These are phyloP conservation scores for Drosophila eugracilis DNA, from an alignment of 1,140 invertebrate species.

Conservation along the genomic window DNA sequence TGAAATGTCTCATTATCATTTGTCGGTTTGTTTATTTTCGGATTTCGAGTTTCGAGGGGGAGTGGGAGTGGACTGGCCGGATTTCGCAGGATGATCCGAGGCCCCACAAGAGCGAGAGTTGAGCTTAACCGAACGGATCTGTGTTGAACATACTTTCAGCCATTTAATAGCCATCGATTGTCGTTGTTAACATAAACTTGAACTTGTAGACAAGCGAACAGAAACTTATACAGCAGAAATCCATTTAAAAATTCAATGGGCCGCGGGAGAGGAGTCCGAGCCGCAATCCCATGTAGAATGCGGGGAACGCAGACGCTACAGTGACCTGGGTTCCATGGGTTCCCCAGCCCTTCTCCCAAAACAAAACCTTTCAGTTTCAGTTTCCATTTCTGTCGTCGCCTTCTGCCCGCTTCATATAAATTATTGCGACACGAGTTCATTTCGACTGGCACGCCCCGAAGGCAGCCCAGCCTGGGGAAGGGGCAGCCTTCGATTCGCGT, in stretches of 20 bases:
- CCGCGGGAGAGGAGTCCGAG: neutral
- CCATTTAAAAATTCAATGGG: slow-evolving; percentile 59
- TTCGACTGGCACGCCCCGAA: slow-evolving; percentile 50
- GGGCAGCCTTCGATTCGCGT: slow-evolving; percentile 46
- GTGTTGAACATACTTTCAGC: slow-evolving; percentile 64
- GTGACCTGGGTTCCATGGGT: slow-evolving; percentile 2
- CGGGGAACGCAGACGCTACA: neutral
- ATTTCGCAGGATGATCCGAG: slow-evolving; percentile 25
- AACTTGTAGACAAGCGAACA: slow-evolving; percentile 72
- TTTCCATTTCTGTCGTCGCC: slow-evolving; percentile 69
- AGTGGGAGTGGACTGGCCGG: slow-evolving; percentile 2
- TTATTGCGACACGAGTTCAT: slow-evolving; percentile 75
- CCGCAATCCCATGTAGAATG: neutral
- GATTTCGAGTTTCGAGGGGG: neutral
- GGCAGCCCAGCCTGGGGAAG: slow-evolving; percentile 45
- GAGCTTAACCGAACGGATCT: neutral
- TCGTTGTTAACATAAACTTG: slow-evolving; percentile 74
- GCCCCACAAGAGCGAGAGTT: slow-evolving; percentile 27
- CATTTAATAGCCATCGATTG: slow-evolving; percentile 77
- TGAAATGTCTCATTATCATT: slow-evolving; percentile 78
- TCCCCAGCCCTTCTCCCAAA: neutral
- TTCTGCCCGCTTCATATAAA: slow-evolving; percentile 58
- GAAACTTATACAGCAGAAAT: slow-evolving; percentile 70
- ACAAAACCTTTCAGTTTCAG: slow-evolving; percentile 24
- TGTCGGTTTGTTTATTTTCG: slow-evolving; percentile 65